A percentile compares a stretch with the other conserved stretches of the same genome.
Conservation (phyloP, 2,113 vertebrate genomes). For the Nesogale talazaci region DNA sequence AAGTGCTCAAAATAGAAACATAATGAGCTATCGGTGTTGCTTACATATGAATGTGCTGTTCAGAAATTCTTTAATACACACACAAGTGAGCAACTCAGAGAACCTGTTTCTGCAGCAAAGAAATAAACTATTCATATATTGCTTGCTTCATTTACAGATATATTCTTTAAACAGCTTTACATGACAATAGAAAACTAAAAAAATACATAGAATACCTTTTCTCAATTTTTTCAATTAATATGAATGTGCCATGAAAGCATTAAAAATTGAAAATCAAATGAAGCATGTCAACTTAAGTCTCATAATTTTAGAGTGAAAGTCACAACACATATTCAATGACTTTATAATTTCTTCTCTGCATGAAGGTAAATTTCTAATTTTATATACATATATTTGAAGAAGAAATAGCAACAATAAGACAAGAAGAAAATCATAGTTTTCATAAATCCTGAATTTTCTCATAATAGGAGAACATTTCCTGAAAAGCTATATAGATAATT, state of each 20-base stretch:
- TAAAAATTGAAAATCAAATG: not conserved
- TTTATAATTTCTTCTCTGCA: no score
- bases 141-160: slow-evolving; percentile 1
- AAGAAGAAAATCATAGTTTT: no score
- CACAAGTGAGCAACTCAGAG: not conserved
- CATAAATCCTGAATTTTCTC: no score
- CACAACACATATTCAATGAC: no score
- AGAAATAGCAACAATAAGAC: no score
- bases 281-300: not conserved
- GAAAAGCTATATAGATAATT: no score
- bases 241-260: not conserved
- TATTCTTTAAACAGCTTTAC: not conserved
- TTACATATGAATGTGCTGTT: slow-evolving; percentile 27
- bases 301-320: not conserved
- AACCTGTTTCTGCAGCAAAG: not conserved
- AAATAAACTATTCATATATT: not conserved
- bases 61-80: slow-evolving; percentile 1
- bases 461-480: no score
- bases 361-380: no score
- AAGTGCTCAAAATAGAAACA: slow-evolving; percentile 29
- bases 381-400: no score
- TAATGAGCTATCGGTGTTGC: not conserved
- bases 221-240: not conserved
- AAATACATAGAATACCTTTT: not conserved
- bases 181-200: not conserved